These are phyloP conservation scores for Drosophila affinis DNA, from an alignment of 2,888 invertebrate genomes.

Conservation along the genomic window DNA sequence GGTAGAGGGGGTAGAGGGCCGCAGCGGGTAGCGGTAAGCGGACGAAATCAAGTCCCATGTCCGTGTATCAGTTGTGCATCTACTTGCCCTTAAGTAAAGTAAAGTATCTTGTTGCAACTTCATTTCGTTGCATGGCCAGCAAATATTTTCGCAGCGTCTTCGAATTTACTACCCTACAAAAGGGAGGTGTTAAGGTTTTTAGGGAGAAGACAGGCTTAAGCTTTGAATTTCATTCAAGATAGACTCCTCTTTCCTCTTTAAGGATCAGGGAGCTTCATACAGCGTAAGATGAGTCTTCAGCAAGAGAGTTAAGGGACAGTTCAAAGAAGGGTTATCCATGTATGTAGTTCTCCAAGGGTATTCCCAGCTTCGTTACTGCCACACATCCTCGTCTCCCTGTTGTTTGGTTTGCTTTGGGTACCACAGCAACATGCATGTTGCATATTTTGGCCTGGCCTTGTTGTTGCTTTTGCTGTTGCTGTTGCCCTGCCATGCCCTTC, in stretches of 20 bases:
- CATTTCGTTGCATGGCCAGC: slow-evolving; percentile 75
- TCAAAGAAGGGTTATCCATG: background rate
- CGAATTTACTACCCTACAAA: background rate
- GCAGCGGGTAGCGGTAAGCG: slow-evolving; percentile 50
- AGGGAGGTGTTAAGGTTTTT: background rate
- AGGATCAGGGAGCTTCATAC: too few species aligned
- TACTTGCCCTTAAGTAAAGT: slow-evolving; percentile 80
- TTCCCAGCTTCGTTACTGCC: background rate
- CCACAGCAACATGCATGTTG: slow-evolving; percentile 70
- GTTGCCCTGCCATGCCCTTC: slow-evolving; percentile 23
- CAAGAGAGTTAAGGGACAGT: background rate
- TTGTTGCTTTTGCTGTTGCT: slow-evolving; percentile 42
- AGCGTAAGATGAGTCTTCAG: background rate
- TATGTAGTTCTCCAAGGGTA: background rate
- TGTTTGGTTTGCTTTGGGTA: slow-evolving; percentile 50
- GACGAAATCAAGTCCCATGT: slow-evolving; percentile 60
- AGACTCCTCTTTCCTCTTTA: too few species aligned
- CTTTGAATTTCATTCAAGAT: background rate
- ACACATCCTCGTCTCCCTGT: slow-evolving; percentile 4
- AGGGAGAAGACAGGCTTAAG: background rate
- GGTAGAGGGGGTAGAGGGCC: background rate
- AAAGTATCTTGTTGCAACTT: slow-evolving; percentile 80
- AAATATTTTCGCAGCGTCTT: slow-evolving; percentile 68
- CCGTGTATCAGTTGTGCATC: slow-evolving; percentile 77
- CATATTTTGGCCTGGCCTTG: slow-evolving; percentile 74